These are phyloP conservation scores for Thalpophila matura DNA, from an alignment of 2,888 invertebrate genomes.

Conservation along the genomic window DNA sequence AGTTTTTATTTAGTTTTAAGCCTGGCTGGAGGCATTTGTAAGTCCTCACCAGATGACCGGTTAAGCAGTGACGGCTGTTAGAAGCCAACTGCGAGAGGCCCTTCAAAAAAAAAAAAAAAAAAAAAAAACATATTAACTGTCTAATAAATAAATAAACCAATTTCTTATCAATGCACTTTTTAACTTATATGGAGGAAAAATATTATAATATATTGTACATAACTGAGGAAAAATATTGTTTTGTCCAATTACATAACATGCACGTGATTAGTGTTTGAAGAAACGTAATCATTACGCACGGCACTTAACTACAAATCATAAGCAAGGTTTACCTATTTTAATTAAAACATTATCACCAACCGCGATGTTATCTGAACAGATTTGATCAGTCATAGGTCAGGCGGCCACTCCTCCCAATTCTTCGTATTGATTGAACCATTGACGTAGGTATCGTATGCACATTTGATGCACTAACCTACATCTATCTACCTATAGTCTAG, in stretches of 20 bases:
- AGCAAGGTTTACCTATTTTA: constrained; percentile 34
- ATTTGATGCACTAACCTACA: constrained; percentile 51
- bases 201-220: no score
- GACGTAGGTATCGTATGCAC: constrained; percentile 54
- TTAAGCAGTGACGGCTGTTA: no score
- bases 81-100: no score
- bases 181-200: neutral
- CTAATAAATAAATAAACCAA: no score
- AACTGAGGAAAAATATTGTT: neutral
- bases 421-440: constrained; percentile 50
- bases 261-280: constrained; percentile 19
- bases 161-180: neutral
- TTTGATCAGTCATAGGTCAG: constrained; percentile 47
- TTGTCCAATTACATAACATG: constrained; percentile 21
- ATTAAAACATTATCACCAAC: constrained; percentile 25
- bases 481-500: constrained; percentile 34
- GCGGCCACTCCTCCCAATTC: constrained; percentile 49
- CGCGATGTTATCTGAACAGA: constrained; percentile 4
- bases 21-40: no score
- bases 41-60: no score
- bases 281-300: constrained; percentile 14
- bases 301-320: constrained; percentile 11
- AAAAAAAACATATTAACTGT: no score
- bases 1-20: no score
- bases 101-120: no score